phyloP scores from a whole-genome alignment of 2,113 vertebrate genomes.

The Scytalopus superciliaris region DNA sequence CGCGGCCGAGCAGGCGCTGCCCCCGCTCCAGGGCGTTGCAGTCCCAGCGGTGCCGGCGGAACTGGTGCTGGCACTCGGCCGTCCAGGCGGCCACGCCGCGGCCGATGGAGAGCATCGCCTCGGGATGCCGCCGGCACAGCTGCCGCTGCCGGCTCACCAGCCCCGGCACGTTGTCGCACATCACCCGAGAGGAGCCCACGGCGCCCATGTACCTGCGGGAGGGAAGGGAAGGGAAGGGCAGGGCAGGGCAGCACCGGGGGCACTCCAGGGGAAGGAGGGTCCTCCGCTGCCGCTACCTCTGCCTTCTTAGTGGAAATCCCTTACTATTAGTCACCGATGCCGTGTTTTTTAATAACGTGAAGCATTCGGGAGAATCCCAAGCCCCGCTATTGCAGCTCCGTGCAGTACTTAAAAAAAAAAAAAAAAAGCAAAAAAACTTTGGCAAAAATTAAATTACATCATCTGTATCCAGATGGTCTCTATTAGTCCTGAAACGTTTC shows the following conservation, averaged over 20 bases:
- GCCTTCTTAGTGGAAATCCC: background rate
- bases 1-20: conserved; percentile 87
- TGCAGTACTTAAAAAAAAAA: background rate
- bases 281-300: background rate
- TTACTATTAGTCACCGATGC: background rate
- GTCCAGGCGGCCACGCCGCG: conserved; percentile 90
- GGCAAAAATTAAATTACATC: conserved; percentile 75
- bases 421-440: background rate
- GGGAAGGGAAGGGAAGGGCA: too few species aligned
- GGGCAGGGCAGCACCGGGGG: background rate
- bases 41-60: conserved; percentile 94
- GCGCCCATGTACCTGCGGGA: conserved; percentile 89
- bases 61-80: conserved; percentile 93
- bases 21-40: conserved; percentile 88
- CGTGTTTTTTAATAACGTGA: conserved; percentile 31
- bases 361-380: conserved; percentile 30
- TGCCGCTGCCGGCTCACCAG: conserved; percentile 92
- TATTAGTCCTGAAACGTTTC: conserved; percentile 73
- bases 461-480: conserved; percentile 77
- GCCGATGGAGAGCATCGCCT: conserved; percentile 89
- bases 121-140: conserved; percentile 89
- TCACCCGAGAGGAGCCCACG: conserved; percentile 87
- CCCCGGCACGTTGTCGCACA: conserved; percentile 96
- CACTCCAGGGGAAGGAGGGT: too few species aligned
- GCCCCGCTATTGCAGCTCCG: background rate